These are phyloP conservation scores for Hyles lineata DNA, from an alignment of 2,888 invertebrate species.

Conservation along the genomic window DNA sequence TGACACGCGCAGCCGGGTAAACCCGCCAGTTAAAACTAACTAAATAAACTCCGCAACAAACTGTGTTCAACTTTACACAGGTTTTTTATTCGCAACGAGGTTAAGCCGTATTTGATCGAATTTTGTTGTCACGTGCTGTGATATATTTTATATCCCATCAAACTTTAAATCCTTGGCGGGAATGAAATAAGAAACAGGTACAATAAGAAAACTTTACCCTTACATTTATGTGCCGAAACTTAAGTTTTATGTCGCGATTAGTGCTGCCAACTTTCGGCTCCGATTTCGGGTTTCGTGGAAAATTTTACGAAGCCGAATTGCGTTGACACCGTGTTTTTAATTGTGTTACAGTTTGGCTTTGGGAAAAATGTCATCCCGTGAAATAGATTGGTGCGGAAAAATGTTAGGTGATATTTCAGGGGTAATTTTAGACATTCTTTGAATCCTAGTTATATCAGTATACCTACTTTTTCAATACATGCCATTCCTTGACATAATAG, in stretches of 20 bases:
- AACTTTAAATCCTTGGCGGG: constrained; percentile 44
- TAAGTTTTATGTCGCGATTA: constrained; percentile 26
- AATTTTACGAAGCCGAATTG: neutral
- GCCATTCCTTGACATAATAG: too few relatives aligned
- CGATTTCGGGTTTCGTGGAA: neutral
- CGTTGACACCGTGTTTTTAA: too few relatives aligned
- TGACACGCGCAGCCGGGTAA: too few relatives aligned
- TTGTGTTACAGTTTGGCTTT: too few relatives aligned
- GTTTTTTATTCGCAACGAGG: constrained; percentile 4
- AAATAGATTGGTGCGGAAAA: too few relatives aligned
- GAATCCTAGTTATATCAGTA: too few relatives aligned
- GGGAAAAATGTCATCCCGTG: too few relatives aligned
- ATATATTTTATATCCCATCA: constrained; percentile 41
- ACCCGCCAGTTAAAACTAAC: too few relatives aligned
- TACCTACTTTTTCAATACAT: too few relatives aligned
- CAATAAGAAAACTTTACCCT: constrained; percentile 44
- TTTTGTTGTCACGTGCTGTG: constrained; percentile 26
- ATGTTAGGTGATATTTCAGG: too few relatives aligned
- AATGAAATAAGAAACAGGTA: constrained; percentile 43
- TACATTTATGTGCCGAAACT: constrained; percentile 28
- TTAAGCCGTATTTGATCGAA: constrained; percentile 23
- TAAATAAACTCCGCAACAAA: neutral
- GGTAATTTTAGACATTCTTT: too few relatives aligned
- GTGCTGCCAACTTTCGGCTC: neutral
- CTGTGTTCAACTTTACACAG: constrained; percentile 11